Evolutionary conservation across 2,797 vertebrate species (phyloP).

Genomic region (Dermochelys coriacea): DNA sequence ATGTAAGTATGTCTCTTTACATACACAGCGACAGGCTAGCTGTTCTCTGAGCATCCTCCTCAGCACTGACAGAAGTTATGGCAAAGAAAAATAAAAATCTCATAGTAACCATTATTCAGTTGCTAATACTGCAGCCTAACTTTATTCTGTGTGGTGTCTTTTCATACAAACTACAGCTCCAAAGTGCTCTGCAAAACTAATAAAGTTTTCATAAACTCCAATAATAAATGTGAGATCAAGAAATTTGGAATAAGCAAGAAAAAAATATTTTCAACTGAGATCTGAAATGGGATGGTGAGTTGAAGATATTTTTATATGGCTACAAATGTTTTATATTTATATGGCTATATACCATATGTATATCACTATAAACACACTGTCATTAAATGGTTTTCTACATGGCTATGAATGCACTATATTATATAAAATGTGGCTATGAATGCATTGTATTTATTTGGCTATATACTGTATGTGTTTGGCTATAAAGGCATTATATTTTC

Average conservation of each 20-base stretch:
- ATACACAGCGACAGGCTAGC: not conserved
- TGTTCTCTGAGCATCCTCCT: not conserved
- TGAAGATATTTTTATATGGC: slow-evolving; percentile 40
- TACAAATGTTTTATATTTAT: slow-evolving; percentile 25
- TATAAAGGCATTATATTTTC: not conserved
- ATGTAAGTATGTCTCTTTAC: not conserved
- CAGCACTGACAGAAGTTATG: not conserved
- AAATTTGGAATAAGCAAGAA: not conserved
- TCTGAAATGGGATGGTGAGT: slow-evolving; percentile 44
- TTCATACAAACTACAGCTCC: not conserved
- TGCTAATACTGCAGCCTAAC: not conserved
- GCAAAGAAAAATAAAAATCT: not conserved
- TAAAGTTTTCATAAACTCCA: not conserved
- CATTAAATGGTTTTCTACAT: slow-evolving; percentile 43
- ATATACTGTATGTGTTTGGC: not conserved
- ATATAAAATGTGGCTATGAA: slow-evolving; percentile 16
- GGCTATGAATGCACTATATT: not conserved
- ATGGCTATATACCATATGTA: not conserved
- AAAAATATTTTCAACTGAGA: slow-evolving; percentile 53
- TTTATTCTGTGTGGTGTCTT: not conserved
- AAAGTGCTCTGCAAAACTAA: not conserved
- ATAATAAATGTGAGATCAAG: slow-evolving; percentile 2
- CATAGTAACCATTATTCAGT: not conserved
- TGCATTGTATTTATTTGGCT: not conserved
- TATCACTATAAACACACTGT: slow-evolving; percentile 48